phyloP scores from a whole-genome alignment of 2,797 vertebrate genomes.

The Parambassis ranga region DNA sequence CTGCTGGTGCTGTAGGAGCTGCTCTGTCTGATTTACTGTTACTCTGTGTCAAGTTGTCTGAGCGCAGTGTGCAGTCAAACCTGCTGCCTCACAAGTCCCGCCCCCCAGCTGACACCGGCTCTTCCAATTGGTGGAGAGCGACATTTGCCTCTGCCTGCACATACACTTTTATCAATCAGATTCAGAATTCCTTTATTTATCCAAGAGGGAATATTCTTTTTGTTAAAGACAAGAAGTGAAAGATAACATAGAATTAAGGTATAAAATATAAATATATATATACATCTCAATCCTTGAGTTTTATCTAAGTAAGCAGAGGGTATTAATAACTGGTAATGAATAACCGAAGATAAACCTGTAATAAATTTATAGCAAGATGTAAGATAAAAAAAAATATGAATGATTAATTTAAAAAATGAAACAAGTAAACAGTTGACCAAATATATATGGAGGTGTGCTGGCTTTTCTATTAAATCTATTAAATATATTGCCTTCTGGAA shows the following conservation, averaged over 20 bases:
- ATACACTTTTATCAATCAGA: conserved; percentile 28
- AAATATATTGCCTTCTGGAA: too few species aligned
- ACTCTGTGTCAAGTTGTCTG: conserved; percentile 76
- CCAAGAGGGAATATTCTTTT: too few species aligned
- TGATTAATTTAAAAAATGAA: neutral
- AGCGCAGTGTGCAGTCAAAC: conserved; percentile 61
- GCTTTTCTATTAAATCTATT: too few species aligned
- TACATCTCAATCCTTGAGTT: too few species aligned
- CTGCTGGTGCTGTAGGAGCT: conserved; percentile 73
- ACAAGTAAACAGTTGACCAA: neutral
- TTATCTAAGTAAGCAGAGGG: too few species aligned
- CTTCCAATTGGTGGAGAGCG: conserved; percentile 56
- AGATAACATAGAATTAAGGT: too few species aligned
- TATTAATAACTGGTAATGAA: neutral
- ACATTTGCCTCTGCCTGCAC: neutral
- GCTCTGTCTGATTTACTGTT: conserved; percentile 82
- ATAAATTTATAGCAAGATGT: neutral
- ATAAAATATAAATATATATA: too few species aligned
- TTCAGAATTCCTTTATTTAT: too few species aligned
- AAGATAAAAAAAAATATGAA: neutral
- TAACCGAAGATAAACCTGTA: conserved; percentile 1
- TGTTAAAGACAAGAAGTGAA: too few species aligned
- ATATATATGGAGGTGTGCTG: too few species aligned
- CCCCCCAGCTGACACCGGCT: conserved; percentile 5
- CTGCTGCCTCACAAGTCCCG: conserved; percentile 33